Evolutionary conservation across 2,797 vertebrate genomes (phyloP).

Genomic region (Alca torda): DNA sequence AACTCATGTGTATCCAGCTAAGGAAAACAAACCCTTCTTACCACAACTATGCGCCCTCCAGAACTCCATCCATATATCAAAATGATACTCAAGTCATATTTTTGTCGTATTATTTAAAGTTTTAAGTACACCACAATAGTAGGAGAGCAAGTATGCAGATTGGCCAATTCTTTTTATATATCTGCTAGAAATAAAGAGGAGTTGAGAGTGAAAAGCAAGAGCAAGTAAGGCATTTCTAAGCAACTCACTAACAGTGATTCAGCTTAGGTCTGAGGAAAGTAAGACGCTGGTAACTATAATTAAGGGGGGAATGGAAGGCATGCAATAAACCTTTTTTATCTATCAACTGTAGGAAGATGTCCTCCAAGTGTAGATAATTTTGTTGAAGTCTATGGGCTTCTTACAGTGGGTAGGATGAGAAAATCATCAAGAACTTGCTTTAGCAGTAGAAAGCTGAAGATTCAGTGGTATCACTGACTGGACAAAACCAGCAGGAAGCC

Average conservation of each 20-base stretch:
- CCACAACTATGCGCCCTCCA: not conserved
- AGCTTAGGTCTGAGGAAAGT: not conserved
- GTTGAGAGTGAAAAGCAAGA: not conserved
- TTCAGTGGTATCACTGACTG: not conserved
- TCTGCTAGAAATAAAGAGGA: not conserved
- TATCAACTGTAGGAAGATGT: not conserved
- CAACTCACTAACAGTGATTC: not conserved
- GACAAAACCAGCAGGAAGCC: not conserved
- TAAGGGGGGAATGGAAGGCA: not conserved
- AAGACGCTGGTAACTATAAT: not conserved
- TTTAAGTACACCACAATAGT: not conserved
- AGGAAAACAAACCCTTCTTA: slow-evolving; percentile 8
- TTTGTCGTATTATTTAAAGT: not conserved
- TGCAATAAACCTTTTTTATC: not conserved
- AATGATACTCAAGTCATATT: not conserved
- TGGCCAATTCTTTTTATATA: not conserved
- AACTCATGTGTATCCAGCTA: slow-evolving; percentile 7
- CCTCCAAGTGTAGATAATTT: not conserved
- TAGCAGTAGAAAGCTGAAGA: not conserved
- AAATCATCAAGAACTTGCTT: not conserved
- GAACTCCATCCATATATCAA: not conserved
- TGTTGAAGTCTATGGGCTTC: not conserved
- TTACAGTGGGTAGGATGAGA: not conserved
- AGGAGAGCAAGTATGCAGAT: not conserved
- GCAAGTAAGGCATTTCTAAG: not conserved